Percentiles rank a stretch among this genome's conserved stretches.
These are phyloP conservation scores for Trypoxylus dichotomus DNA, from an alignment of 1,140 invertebrate species.

Conservation along the genomic window DNA sequence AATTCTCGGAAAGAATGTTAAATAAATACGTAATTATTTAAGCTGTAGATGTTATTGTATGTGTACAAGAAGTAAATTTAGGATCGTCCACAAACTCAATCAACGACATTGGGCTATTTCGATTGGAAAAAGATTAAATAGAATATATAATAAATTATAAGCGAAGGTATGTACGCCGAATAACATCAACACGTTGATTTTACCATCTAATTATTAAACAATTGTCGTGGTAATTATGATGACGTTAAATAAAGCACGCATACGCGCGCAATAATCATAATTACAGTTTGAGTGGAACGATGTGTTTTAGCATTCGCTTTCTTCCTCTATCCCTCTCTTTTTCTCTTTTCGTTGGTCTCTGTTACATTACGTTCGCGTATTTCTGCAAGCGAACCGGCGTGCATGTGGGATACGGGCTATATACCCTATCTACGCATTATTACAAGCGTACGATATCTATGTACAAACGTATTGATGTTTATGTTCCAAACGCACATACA, in stretches of 20 bases:
- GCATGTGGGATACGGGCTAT: no score
- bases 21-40: no score
- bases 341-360: neutral
- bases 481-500: neutral
- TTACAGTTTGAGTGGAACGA: slow-evolving; percentile 3
- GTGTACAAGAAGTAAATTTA: no score
- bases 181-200: no score
- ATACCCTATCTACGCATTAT: neutral
- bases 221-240: neutral
- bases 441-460: neutral
- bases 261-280: neutral
- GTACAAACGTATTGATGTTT: neutral
- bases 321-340: neutral
- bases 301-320: neutral
- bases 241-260: neutral
- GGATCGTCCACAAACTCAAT: no score
- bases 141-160: no score
- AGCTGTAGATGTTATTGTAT: neutral
- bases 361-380: neutral
- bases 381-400: no score
- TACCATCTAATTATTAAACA: neutral
- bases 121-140: no score
- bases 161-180: no score
- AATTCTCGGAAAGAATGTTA: no score
- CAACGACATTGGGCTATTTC: no score